Percentiles rank a stretch among this genome's conserved stretches.
phyloP scores from a whole-genome alignment of 2,797 vertebrate genomes.

The Pteropus rufus region DNA sequence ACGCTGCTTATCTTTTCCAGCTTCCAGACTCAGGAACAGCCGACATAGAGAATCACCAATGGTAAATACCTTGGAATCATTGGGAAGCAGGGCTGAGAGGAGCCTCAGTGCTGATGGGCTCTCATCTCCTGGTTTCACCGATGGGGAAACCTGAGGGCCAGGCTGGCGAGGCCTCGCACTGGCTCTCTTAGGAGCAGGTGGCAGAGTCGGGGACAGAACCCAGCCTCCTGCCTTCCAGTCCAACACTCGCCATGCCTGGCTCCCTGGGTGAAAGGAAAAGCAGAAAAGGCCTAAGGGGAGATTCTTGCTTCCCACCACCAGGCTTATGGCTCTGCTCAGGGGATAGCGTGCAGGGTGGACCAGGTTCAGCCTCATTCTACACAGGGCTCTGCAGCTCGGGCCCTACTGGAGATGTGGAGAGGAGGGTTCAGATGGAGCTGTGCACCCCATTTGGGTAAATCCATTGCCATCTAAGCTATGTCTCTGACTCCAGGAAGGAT shows the following conservation, averaged over 20 bases:
- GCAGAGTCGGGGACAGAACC: neutral
- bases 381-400: neutral
- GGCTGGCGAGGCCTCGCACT: neutral
- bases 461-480: too few relatives aligned
- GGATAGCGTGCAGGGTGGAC: neutral
- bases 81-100: neutral
- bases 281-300: neutral
- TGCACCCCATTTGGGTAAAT: neutral
- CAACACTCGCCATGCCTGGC: too few relatives aligned
- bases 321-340: neutral
- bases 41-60: neutral
- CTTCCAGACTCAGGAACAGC: neutral
- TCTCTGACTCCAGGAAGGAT: neutral
- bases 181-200: neutral
- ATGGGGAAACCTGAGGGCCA: neutral
- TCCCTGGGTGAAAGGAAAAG: neutral
- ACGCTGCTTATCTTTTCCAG: conserved; percentile 57
- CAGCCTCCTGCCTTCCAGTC: neutral
- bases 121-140: neutral
- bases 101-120: accelerated
- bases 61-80: neutral
- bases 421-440: neutral
- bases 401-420: neutral
- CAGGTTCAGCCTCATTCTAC: neutral
- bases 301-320: neutral